Evolutionary conservation across 2,797 vertebrate genomes (phyloP), one percentile per base, ranked within the genome.

Genomic region (Lepilemur ruficaudatus): DNA sequence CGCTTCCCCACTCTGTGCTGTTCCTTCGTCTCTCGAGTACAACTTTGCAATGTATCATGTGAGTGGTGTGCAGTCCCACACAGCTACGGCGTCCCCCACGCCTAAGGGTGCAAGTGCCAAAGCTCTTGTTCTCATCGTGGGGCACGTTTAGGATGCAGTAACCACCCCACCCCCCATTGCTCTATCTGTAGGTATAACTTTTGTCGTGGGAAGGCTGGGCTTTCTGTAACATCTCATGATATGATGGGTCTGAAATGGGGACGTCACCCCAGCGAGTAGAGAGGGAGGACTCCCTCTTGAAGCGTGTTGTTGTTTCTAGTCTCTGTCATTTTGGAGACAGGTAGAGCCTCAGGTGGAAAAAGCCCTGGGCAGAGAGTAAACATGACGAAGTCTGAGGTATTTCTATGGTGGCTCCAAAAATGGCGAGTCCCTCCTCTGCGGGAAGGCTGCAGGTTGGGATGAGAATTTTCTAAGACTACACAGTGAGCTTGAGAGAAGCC

Each of bases 81-180:
- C 0, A 35, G 12, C 23, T 35, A 67, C 8, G 0, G 38, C 2
- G n/a, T n/a, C 3, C 35, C n/a, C n/a, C 17, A 28, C 41, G 30
- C 4, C 12, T 7, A 5, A 41, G 50, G 35, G 22, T 52, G 7
- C 8, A 17, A 46, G 83, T 38, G 6, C 4, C 28, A 61, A 41
- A 5, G 25, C 28, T n/a, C 15, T 63, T 23, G 30, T 25, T n/a
- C 35, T 41, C 30, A 22, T 28, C 1, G 0, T 6, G 23, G 23
- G 35, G 48, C 11, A 1, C 5, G 4, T 23, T 35, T 35, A 55
- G n/a, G 83, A 7, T 1, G 2, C 17, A 48, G 35, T n/a, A 5
- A 2, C 25, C 25, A 59, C 7, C 0, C 8, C 3, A 7, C 13
- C 8, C 25, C 2, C 13, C 0, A 0, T 22, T 5, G 1, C 43